Evolutionary conservation across 1,140 invertebrate genomes (phyloP), one percentile per base, ranked within the genome.

Genomic region (Polyergus mexicanus): DNA sequence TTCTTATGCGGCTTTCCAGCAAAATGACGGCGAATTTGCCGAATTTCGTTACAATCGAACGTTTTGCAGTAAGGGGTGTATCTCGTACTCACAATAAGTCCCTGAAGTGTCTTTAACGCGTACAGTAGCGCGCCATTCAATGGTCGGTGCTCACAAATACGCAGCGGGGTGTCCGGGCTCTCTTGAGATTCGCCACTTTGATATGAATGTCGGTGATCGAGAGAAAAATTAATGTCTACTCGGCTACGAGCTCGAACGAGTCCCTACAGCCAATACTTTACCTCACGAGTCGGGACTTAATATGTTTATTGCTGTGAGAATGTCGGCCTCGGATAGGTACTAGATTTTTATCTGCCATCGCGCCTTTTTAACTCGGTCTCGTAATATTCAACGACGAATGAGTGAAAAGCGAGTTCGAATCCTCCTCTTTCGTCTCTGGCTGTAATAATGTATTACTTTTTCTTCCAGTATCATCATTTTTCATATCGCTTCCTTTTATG

Each of bases 281-380:
- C 3, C 86, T 44, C 69, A n/a, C 69, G 63, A 19, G 22, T 58
- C 2, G 63, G 65, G 87, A 69, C 75, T 93, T 93, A 93, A 94
- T 93, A 94, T 93, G 92, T 94, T 94, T 94, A 94, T 94, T 94
- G 93, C 93, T 94, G 93, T 94, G 93, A 94, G 93, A 94, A 94
- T 93, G 89, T 93, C 87, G 62, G 87, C 60, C 78, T 87, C 77
- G 89, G 58, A 89, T 91, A 90, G 91, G 75, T 81, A 75, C 81
- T 89, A 91, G 92, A 92, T 92, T 91, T 89, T 88, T 92, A 92
- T 92, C 91, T 87, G 44, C 47, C 62, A 60, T 47, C 51, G 71
- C 71, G 78, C 63, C 28, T 77, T 86, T 86, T 62, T 75, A 78
- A 72, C 78, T 76, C 58, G 66, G 66, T 47, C 69, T 38, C 41